Percentiles rank a stretch among this genome's conserved stretches.
phyloP scores from a whole-genome alignment of 1,140 invertebrate species.

The Gryon sp. region DNA sequence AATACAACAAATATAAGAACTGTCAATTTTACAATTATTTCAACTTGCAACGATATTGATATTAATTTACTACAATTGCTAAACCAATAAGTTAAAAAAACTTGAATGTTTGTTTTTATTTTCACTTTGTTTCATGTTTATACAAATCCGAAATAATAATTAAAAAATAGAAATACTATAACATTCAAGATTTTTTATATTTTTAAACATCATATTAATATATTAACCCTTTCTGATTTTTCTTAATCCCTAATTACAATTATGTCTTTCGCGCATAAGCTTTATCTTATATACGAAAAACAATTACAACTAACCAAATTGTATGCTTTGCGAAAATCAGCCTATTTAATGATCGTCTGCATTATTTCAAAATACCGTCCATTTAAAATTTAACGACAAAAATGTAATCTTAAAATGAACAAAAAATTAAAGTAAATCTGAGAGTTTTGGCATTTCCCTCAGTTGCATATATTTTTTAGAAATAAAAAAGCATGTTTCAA shows the following conservation, averaged over 20 bases:
- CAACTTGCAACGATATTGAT: conserved; percentile 31
- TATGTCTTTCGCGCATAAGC: no score
- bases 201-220: no score
- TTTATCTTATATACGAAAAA: conserved; percentile 9
- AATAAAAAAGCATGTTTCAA: conserved; percentile 56
- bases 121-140: no score
- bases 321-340: conserved; percentile 62
- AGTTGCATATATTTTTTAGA: conserved; percentile 55
- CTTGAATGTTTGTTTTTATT: conserved; percentile 45
- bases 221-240: neutral
- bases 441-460: conserved; percentile 28
- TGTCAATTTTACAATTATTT: conserved; percentile 45
- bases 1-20: conserved; percentile 49
- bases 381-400: conserved; percentile 51
- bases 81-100: conserved; percentile 16
- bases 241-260: neutral
- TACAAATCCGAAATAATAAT: no score
- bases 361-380: conserved; percentile 64
- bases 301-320: conserved; percentile 34
- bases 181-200: no score
- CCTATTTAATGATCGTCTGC: conserved; percentile 59
- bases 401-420: conserved; percentile 52
- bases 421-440: conserved; percentile 33
- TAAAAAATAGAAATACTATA: no score
- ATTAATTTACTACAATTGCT: no score